Evolutionary conservation across 2,113 vertebrate genomes (phyloP).

Genomic region (Mustela lutreola): DNA sequence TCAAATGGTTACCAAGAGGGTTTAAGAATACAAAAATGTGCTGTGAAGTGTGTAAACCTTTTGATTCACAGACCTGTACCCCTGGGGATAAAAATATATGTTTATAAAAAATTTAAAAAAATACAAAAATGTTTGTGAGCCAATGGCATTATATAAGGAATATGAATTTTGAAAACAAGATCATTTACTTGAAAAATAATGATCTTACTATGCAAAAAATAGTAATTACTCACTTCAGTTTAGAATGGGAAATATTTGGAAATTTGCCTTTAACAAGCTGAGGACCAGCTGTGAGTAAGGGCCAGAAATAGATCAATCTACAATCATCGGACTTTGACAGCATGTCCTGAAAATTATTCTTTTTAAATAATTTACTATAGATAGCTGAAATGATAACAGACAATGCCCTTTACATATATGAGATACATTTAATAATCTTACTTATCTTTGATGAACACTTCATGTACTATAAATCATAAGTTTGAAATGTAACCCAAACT

Average conservation of each 20-base stretch:
- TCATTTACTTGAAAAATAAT: not conserved
- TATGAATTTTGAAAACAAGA: not conserved
- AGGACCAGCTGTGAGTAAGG: not conserved
- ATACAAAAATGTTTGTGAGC: not conserved
- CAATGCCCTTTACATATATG: constrained; percentile 7
- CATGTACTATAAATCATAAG: constrained; percentile 16
- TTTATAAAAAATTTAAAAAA: too few relatives aligned
- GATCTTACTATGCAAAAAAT: not conserved
- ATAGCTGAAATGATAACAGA: not conserved
- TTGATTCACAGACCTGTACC: too few relatives aligned
- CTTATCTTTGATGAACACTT: constrained; percentile 18
- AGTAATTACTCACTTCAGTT: not conserved
- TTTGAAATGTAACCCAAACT: constrained; percentile 28
- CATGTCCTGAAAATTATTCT: constrained; percentile 10
- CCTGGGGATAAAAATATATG: too few relatives aligned
- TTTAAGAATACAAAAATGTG: not conserved
- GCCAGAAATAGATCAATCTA: not conserved
- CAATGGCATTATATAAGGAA: not conserved
- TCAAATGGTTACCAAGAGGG: not conserved
- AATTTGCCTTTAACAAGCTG: not conserved
- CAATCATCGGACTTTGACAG: constrained; percentile 31
- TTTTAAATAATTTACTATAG: constrained; percentile 40
- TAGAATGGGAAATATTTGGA: constrained; percentile 6
- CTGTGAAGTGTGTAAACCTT: too few relatives aligned
- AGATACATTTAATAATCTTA: not conserved